Conservation (phyloP, 2,888 invertebrate species). For the Agonopterix heracliana region DNA sequence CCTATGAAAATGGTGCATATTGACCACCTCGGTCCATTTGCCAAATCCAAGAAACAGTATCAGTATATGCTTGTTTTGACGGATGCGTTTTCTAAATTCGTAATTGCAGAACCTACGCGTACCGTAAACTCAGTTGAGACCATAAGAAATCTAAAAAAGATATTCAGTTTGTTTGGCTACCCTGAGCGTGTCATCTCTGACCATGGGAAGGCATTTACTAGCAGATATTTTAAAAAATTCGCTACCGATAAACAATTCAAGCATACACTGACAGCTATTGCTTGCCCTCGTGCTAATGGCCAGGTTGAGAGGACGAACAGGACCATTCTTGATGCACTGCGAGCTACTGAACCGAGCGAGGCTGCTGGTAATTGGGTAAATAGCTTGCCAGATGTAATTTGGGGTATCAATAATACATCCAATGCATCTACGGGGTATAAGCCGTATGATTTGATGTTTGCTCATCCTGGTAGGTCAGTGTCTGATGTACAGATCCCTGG, state of each 20-base stretch:
- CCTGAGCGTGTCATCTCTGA: constrained; percentile 13
- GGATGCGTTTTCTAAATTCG: constrained; percentile 10
- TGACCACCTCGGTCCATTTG: constrained; percentile 23
- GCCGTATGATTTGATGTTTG: constrained; percentile 10
- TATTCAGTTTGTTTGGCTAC: constrained; percentile 13
- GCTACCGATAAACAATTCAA: constrained; percentile 16
- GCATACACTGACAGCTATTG: constrained; percentile 18
- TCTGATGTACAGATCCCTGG: not conserved
- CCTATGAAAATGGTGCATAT: constrained; percentile 19
- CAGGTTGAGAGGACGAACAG: constrained; percentile 17
- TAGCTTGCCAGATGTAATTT: constrained; percentile 10
- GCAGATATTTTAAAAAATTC: constrained; percentile 20
- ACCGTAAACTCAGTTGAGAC: constrained; percentile 15
- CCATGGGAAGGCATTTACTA: constrained; percentile 17
- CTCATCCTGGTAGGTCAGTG: not conserved
- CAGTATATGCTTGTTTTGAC: constrained; percentile 21
- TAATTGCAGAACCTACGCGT: constrained; percentile 16
- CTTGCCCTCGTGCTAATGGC: constrained; percentile 18
- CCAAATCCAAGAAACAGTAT: constrained; percentile 15
- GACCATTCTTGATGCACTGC: constrained; percentile 14
- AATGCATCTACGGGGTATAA: constrained; percentile 9
- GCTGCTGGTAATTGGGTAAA: constrained; percentile 14
- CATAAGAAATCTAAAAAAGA: constrained; percentile 6
- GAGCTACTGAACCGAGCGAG: constrained; percentile 8
- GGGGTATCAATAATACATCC: constrained; percentile 18